Evolutionary conservation across 2,888 invertebrate genomes (phyloP).

Genomic region (Chouioia cunea): DNA sequence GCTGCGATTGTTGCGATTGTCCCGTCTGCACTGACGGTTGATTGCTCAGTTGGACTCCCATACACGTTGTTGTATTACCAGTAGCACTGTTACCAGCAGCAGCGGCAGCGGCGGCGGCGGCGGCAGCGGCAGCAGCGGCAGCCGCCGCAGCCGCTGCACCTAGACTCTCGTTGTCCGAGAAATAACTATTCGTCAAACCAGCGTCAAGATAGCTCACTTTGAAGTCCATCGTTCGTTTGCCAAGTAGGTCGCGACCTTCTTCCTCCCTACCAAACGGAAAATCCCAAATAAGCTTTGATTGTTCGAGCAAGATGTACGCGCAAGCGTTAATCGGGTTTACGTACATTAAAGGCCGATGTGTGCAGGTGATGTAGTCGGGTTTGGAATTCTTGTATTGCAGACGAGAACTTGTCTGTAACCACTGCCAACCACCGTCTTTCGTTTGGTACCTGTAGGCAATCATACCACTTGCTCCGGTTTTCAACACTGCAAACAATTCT

Average conservation of each 20-base stretch:
- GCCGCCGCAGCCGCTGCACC: constrained; percentile 54
- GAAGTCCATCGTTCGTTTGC: constrained; percentile 98
- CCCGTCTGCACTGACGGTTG: no score
- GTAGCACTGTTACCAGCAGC: no score
- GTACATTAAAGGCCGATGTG: constrained; percentile 98
- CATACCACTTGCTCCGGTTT: constrained; percentile 99
- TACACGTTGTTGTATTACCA: no score
- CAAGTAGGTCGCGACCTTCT: constrained; percentile 96
- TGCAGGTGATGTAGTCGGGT: constrained; percentile 98
- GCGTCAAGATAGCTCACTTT: constrained; percentile 98
- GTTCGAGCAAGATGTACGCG: no score
- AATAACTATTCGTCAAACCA: constrained; percentile 90
- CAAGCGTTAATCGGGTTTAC: no score
- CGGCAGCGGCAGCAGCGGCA: constrained; percentile 7
- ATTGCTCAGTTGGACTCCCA: no score
- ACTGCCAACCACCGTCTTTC: constrained; percentile 95
- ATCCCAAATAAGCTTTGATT: neutral
- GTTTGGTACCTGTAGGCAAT: constrained; percentile 98
- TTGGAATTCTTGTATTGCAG: constrained; percentile 99
- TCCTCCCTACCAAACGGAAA: no score
- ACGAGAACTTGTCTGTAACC: constrained; percentile 97
- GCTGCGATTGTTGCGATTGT: neutral
- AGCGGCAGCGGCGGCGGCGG: constrained; percentile 35
- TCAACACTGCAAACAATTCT: constrained; percentile 81
- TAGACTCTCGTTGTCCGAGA: constrained; percentile 87